Evolutionary conservation across 2,797 vertebrate genomes (phyloP).

Genomic region (Threskiornis aethiopicus): DNA sequence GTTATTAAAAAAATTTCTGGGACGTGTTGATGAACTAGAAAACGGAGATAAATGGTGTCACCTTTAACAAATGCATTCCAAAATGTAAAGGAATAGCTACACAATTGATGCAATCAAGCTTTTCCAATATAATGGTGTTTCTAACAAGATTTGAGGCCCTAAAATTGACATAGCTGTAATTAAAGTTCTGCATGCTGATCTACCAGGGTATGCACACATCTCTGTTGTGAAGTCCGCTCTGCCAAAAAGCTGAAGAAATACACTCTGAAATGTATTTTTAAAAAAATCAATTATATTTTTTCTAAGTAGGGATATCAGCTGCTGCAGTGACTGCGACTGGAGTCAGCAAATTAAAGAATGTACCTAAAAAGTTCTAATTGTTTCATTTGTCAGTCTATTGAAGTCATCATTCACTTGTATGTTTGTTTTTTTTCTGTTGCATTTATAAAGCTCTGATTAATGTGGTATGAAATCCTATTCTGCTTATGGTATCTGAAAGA

Average conservation of each 20-base stretch:
- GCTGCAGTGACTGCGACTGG: not conserved
- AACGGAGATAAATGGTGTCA: slow-evolving; percentile 35
- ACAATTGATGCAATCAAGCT: not conserved
- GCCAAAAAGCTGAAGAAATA: not conserved
- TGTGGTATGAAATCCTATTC: not conserved
- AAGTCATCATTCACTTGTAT: not conserved
- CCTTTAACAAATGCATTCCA: slow-evolving; percentile 19
- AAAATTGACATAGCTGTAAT: slow-evolving; percentile 35
- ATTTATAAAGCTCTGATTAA: not conserved
- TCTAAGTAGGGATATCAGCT: not conserved
- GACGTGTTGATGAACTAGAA: not conserved
- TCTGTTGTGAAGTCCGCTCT: not conserved
- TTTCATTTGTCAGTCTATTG: not conserved
- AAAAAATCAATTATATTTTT: not conserved
- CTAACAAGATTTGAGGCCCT: slow-evolving; percentile 31
- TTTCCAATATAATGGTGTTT: slow-evolving; percentile 24
- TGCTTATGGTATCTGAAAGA: not conserved
- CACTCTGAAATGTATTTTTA: not conserved
- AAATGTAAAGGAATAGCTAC: not conserved
- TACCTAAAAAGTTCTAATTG: not conserved
- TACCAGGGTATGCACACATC: not conserved
- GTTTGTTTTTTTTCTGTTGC: not conserved
- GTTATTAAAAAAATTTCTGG: not conserved
- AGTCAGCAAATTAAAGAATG: not conserved
- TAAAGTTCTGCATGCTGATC: slow-evolving; percentile 26